Evolutionary conservation across 2,888 invertebrate species (phyloP).

Genomic region (Thymelicus acteon): DNA sequence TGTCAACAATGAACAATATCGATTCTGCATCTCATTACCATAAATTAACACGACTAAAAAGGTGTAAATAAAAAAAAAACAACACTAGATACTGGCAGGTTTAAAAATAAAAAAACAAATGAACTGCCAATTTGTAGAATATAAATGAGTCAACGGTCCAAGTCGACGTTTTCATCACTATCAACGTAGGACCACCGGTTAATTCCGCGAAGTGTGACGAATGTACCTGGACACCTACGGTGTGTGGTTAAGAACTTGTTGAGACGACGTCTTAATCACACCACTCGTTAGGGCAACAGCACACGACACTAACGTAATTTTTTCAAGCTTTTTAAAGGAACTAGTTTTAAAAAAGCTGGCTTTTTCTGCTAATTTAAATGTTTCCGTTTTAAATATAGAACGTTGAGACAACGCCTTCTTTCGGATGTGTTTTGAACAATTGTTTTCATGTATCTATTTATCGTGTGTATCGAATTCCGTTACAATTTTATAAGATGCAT

Average conservation of each 20-base stretch:
- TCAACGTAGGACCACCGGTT: conserved; percentile 44
- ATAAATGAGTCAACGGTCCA: conserved; percentile 17
- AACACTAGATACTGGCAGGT: no score
- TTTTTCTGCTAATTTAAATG: background rate
- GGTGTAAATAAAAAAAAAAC: no score
- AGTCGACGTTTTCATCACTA: conserved; percentile 4
- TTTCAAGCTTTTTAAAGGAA: no score
- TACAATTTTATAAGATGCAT: no score
- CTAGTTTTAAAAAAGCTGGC: background rate
- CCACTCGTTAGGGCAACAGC: conserved; percentile 5
- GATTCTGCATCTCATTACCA: no score
- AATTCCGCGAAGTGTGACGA: conserved; percentile 44
- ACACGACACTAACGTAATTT: background rate
- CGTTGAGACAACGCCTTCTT: background rate
- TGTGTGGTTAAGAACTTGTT: conserved; percentile 15
- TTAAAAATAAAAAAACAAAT: background rate
- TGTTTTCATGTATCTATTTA: no score
- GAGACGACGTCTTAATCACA: conserved; percentile 37
- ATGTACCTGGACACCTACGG: conserved; percentile 32
- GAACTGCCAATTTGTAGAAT: background rate
- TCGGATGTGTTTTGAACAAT: background rate
- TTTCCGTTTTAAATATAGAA: no score
- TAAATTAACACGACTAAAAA: no score
- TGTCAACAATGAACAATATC: no score
- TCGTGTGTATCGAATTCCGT: no score